Base-by-base conservation (phyloP, 2,113 vertebrate genomes). In the Python bivittatus region DNA sequence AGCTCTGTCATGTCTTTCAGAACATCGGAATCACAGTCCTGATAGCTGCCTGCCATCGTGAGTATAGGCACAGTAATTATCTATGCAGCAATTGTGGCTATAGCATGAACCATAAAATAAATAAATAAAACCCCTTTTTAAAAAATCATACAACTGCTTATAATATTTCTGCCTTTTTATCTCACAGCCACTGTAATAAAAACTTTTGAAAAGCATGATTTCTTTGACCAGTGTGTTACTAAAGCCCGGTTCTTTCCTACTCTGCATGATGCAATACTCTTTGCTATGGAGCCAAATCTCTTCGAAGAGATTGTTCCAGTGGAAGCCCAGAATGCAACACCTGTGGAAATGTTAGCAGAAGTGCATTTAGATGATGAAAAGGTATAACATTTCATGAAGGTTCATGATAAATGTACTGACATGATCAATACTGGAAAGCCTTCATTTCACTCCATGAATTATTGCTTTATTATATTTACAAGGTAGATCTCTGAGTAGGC, bases 1-100 rank as follows among this genome's bases (percentile, higher is more conserved):
- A 97, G 97, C 96, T 97, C 91, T 97, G 96, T 94, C 95, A 92
- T 60, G 94, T 96, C 92, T 97, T 98, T 94, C 93, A 93, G 20
- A 96, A 97, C 0, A 86, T 92, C 90, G 95, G 95, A 84, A 92
- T 97, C 57, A 10, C 96, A 54, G 79, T 97, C 91, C 95, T 97
- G 48, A 86, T 95, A 86, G 95, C 97, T 42, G 96, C 93, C 17
- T 97, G 96, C 93, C 97, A 97, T 93, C 53, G 97, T 97, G 92
- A 97, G 97, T 96, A 95, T 15, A 54, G 1, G 96, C 96, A 95
- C 12, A 58, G 1, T 44, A 4, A 79, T 53, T 83, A 20, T 60
- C 54, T 29, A 88, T 88, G 3, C 86, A 33, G 79, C 23, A 27
- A 27, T n/a, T 88, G 48, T 89, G n/a, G 57, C 12, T 84, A 85